Base-by-base conservation (phyloP, 2,113 vertebrate species). In the Tragelaphus imberbis region DNA sequence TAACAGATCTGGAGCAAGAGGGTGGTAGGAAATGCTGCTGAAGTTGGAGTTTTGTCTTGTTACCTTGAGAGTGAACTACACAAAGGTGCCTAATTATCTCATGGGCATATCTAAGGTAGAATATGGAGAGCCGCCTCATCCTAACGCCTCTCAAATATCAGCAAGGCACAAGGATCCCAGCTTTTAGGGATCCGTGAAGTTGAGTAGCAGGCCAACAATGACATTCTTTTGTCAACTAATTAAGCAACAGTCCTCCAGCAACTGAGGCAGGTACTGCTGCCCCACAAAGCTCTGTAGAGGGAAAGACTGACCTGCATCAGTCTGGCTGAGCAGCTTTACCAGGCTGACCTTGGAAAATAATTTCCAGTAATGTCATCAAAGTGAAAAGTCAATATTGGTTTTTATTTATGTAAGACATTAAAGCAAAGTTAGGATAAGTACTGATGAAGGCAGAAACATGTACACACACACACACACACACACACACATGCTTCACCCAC, bases 1-100 rank as follows among this genome's bases (percentile, higher is more conserved):
- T 98, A 97, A 98, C 84, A 86, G 94, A 17, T 19, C 79, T 93
- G 96, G 4, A 2, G 58, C 61, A n/a, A 87, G 90, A 98, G 97
- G 85, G 63, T 30, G 85, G 47, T 80, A 88, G 56, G 93, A 85
- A 98, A 93, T 80, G 79, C 85, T 56, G 6, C 95, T 96, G 63
- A 94, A 84, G 65, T 97, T 3, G 9, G 86, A 93, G 91, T 95
- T 95, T 93, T 77, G 95, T 94, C 96, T 94, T 96, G 91, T 97
- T 95, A 90, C 30, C 90, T 88, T 87, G 94, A 92, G 55, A 98
- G 81, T 19, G 49, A 82, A 96, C 80, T 94, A 87, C 49, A 59
- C 95, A 77, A 97, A 98, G 11, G 4, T 6, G 4, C 53, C 84
- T 94, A 95, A 84, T 87, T 96, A 71, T 90, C 88, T 95, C 36